Base-by-base conservation (phyloP, 2,113 vertebrate species). In the Neolamprologus sp. region DNA sequence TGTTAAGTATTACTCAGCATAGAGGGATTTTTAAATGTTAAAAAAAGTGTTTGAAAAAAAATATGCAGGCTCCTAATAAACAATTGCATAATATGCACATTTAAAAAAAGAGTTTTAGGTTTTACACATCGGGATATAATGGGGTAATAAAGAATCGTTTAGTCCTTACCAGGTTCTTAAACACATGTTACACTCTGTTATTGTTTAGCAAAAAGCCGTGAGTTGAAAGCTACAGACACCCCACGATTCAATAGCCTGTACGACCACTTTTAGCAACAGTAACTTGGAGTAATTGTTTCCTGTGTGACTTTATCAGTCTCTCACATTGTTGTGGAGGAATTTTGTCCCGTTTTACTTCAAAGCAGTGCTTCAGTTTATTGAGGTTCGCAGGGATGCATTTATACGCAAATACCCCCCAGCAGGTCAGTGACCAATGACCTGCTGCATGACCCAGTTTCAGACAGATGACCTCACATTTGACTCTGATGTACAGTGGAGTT, bases 1-100 rank as follows among this genome's bases (percentile, higher is more conserved):
- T 80, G 57, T 89, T 16, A 85, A 92, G 90, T 85, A 87, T 91
- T 81, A 87, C 88, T 89, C 87, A 88, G 42, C 26, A 35, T 57
- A 68, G 81, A 88, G 49, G 57, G 78, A 58, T 90, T 68, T 68
- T 88, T 54, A 81, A 87, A 84, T 86, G 78, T 88, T 21, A 57
- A 26, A 68, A 68, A 68, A n/a, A 68, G 63, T 68, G 19, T 63
- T 35, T 63, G 84, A 3, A 87, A 87, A 84, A 12, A 85, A 79
- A 53, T 16, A 33, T 86, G 45, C 16, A 42, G 5, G 33, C 60
- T 23, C 37, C n/a, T 71, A 51, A 87, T 81, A 83, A 91, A 84
- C 82, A 83, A 84, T 57, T 83, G 75, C 19, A 85, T 49, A 19
- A 7, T 12, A 49, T 49, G 23, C 9, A 30, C 17, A 65, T 51